phyloP scores from a whole-genome alignment of 2,888 invertebrate species.

The Pachydiplax longipennis region DNA sequence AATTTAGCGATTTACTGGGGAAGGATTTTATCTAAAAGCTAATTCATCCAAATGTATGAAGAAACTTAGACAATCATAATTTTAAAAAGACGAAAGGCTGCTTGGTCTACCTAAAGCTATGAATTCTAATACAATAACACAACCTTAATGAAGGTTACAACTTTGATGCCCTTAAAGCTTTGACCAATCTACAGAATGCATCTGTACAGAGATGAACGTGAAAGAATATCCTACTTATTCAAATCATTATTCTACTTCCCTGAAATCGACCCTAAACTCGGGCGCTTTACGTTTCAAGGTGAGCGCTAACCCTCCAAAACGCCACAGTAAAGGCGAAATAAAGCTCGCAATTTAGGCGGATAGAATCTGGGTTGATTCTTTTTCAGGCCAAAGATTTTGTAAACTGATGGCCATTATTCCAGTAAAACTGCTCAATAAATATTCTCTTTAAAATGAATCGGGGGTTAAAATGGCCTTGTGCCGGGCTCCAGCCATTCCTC shows the following conservation, averaged over 20 bases:
- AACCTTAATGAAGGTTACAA: no score
- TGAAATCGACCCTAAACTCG: neutral
- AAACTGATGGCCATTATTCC: constrained; percentile 16
- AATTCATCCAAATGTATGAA: no score
- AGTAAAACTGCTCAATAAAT: constrained; percentile 35
- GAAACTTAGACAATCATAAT: no score
- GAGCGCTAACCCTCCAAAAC: neutral
- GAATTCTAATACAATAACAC: no score
- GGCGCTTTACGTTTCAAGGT: neutral
- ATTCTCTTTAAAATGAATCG: constrained; percentile 17
- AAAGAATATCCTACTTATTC: neutral
- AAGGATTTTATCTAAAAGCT: no score
- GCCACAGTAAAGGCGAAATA: neutral
- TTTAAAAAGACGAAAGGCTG: no score
- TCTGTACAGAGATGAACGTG: neutral
- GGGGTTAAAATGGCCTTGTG: constrained; percentile 1
- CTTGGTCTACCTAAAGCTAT: no score
- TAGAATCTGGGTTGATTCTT: neutral
- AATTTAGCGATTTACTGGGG: no score
- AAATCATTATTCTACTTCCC: neutral
- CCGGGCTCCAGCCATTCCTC: neutral
- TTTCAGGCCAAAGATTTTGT: constrained; percentile 24
- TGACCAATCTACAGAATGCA: neutral
- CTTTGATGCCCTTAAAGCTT: no score
- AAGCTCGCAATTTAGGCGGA: neutral